Conservation (phyloP, 2,888 invertebrate genomes). For the Synergus itoensis region DNA sequence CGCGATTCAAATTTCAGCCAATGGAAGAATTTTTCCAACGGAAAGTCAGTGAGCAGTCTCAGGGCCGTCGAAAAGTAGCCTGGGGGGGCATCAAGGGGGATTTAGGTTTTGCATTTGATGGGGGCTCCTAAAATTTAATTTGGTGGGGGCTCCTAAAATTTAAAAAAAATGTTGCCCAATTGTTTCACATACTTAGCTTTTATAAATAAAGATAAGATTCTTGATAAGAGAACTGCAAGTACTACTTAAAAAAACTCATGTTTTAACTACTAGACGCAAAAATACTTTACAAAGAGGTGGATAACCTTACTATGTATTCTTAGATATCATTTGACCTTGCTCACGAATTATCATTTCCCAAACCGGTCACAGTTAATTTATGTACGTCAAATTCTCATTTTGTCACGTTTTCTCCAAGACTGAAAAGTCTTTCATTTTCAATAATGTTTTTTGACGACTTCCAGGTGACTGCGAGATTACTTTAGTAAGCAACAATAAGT, state of each 20-base stretch:
- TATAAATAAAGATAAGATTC: not conserved
- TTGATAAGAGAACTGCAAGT: not conserved
- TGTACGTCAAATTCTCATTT: conserved; percentile 2
- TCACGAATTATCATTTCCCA: conserved; percentile 23
- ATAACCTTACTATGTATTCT: conserved; percentile 30
- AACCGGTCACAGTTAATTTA: conserved; percentile 4
- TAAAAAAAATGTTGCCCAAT: too few species aligned
- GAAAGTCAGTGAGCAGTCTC: too few species aligned
- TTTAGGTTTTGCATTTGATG: too few species aligned
- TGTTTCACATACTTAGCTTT: too few species aligned
- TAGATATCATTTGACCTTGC: conserved; percentile 34
- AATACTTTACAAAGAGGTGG: not conserved
- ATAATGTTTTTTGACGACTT: conserved; percentile 67
- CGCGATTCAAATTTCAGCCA: too few species aligned
- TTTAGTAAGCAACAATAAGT: conserved; percentile 84
- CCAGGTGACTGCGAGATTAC: conserved; percentile 80
- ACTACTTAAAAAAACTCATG: not conserved
- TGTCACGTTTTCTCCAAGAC: not conserved
- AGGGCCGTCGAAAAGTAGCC: too few species aligned
- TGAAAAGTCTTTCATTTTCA: not conserved
- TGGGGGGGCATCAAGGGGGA: too few species aligned
- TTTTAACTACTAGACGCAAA: not conserved
- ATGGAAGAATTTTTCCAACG: too few species aligned
- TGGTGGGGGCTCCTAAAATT: too few species aligned
- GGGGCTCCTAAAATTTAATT: too few species aligned